A percentile compares a stretch with the other conserved stretches of the same genome.
Conservation (phyloP, 2,113 vertebrate genomes). For the Lathamus discolor region DNA sequence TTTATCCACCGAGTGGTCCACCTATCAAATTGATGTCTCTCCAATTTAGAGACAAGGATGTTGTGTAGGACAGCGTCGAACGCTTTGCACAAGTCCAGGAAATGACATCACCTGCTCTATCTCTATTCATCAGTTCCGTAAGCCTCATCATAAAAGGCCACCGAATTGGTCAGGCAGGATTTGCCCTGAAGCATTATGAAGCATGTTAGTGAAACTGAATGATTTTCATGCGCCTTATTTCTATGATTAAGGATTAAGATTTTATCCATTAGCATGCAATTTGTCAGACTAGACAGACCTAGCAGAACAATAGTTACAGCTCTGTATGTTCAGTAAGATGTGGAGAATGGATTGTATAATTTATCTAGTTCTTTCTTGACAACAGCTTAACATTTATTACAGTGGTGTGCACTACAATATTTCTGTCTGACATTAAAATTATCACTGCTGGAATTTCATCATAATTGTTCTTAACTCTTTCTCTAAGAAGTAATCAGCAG, state of each 20-base stretch:
- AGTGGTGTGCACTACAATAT: not conserved
- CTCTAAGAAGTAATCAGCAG: not conserved
- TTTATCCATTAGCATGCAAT: constrained; percentile 41
- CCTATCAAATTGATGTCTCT: too few species aligned
- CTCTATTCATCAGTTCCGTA: too few species aligned
- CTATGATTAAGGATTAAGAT: constrained; percentile 52
- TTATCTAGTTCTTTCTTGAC: constrained; percentile 34
- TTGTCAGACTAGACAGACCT: constrained; percentile 24
- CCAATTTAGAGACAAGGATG: too few species aligned
- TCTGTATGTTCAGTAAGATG: constrained; percentile 21
- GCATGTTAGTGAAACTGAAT: not conserved
- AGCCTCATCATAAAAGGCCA: too few species aligned
- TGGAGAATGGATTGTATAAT: constrained; percentile 38
- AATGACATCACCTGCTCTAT: too few species aligned
- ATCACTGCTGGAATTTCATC: constrained; percentile 11
- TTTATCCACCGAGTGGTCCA: too few species aligned
- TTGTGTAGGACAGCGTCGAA: too few species aligned
- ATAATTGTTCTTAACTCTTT: constrained; percentile 32
- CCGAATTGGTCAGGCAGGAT: too few species aligned
- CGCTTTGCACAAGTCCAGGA: too few species aligned
- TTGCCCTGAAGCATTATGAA: not conserved
- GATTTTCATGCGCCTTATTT: constrained; percentile 21
- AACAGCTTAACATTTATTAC: constrained; percentile 52
- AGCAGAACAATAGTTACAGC: constrained; percentile 14
- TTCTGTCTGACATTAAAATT: constrained; percentile 38